Percentiles rank a stretch among this genome's conserved stretches.
Evolutionary conservation across 2,888 invertebrate species (phyloP).

Genomic region (Peribatodes rhomboidaria): DNA sequence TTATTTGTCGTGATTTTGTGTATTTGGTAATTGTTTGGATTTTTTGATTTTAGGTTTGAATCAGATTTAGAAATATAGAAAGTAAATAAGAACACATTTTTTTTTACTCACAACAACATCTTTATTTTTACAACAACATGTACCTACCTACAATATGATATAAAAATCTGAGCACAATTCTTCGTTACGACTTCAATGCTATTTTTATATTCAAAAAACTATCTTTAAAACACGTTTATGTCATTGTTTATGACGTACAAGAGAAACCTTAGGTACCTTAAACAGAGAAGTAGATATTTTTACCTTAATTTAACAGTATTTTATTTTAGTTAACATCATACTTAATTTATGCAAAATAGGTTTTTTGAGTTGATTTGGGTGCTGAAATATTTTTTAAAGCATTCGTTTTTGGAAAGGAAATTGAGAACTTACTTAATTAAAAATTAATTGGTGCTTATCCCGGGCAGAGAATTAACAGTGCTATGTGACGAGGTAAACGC

Average conservation of each 20-base stretch:
- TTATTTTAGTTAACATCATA: background rate
- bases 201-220: slow-evolving; percentile 1
- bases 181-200: slow-evolving; percentile 8
- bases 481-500: no score
- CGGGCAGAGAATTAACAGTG: no score
- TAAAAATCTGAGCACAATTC: slow-evolving; percentile 43
- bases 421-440: no score
- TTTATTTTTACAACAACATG: slow-evolving; percentile 56
- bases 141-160: slow-evolving; percentile 48
- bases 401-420: no score
- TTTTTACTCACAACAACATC: slow-evolving; percentile 11
- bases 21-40: no score
- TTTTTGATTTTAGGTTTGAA: no score
- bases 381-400: no score
- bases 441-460: no score
- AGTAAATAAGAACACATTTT: background rate
- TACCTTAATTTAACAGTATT: background rate
- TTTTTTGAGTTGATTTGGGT: background rate
- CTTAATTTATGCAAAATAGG: background rate
- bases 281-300: slow-evolving; percentile 7
- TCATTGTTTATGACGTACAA: slow-evolving; percentile 53
- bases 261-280: slow-evolving; percentile 54
- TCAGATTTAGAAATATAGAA: no score
- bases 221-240: background rate
- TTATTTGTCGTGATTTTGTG: no score